Evolutionary conservation across 2,888 invertebrate genomes (phyloP).

Genomic region (Microctonus brassicae): DNA sequence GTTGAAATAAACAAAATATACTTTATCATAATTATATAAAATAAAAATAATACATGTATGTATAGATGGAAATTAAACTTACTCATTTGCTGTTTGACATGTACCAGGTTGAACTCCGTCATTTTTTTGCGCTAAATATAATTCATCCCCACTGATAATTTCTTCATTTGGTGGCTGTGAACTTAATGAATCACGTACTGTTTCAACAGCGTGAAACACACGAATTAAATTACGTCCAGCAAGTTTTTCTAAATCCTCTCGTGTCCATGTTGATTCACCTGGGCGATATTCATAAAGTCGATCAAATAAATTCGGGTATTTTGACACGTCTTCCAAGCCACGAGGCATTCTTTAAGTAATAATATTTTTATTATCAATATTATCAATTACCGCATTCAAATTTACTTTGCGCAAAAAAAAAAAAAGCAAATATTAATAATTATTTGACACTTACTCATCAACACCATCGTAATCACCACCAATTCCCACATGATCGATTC

Average conservation of each 20-base stretch:
- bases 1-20: slow-evolving; percentile 5
- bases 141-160: slow-evolving; percentile 50
- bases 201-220: slow-evolving; percentile 68
- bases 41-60: not conserved
- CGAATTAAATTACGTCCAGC: slow-evolving; percentile 71
- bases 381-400: not conserved
- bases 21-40: not conserved
- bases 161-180: slow-evolving; percentile 50
- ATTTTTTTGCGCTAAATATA: slow-evolving; percentile 50
- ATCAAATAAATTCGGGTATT: slow-evolving; percentile 71
- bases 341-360: slow-evolving; percentile 64
- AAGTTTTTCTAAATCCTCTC: slow-evolving; percentile 69
- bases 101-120: slow-evolving; percentile 49
- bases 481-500: slow-evolving; percentile 72
- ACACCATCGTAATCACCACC: slow-evolving; percentile 73
- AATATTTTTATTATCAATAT: not conserved
- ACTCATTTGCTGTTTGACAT: slow-evolving; percentile 61
- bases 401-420: not conserved
- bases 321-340: slow-evolving; percentile 72
- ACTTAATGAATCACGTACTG: slow-evolving; percentile 52
- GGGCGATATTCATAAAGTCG: slow-evolving; percentile 59
- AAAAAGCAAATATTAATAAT: not conserved
- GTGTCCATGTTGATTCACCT: slow-evolving; percentile 65
- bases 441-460: slow-evolving; percentile 53
- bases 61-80: slow-evolving; percentile 32